Evolutionary conservation across 2,888 invertebrate species (phyloP).

Genomic region (Eupithecia insigniata): DNA sequence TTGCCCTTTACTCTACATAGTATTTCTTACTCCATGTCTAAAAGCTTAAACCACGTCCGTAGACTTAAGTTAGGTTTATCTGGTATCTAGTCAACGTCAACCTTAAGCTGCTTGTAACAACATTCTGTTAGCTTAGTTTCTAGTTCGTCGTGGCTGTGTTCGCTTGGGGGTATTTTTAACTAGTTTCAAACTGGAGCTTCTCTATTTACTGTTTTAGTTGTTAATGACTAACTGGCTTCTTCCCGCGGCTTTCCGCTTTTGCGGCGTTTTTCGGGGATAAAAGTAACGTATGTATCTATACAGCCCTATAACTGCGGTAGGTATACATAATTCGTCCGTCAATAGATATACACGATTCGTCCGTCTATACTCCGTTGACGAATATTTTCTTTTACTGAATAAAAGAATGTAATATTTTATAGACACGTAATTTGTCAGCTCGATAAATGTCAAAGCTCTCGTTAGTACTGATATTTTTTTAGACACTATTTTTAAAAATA

Average conservation of each 20-base stretch:
- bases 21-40: slow-evolving; percentile 13
- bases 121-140: slow-evolving; percentile 30
- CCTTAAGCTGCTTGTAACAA: slow-evolving; percentile 39
- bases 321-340: no score
- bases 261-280: background rate
- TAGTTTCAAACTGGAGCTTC: background rate
- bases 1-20: background rate
- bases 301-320: no score
- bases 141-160: slow-evolving; percentile 6
- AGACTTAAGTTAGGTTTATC: slow-evolving; percentile 29
- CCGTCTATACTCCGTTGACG: no score
- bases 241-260: background rate
- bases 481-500: no score
- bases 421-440: no score
- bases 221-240: background rate
- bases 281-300: no score
- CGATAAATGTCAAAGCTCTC: no score
- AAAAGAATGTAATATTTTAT: no score
- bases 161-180: slow-evolving; percentile 3
- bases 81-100: slow-evolving; percentile 34
- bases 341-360: no score
- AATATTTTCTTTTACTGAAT: no score
- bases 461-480: no score
- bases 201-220: background rate
- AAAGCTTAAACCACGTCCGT: background rate